phyloP scores from a whole-genome alignment of 2,888 invertebrate genomes.

The Hartigia nigra region DNA sequence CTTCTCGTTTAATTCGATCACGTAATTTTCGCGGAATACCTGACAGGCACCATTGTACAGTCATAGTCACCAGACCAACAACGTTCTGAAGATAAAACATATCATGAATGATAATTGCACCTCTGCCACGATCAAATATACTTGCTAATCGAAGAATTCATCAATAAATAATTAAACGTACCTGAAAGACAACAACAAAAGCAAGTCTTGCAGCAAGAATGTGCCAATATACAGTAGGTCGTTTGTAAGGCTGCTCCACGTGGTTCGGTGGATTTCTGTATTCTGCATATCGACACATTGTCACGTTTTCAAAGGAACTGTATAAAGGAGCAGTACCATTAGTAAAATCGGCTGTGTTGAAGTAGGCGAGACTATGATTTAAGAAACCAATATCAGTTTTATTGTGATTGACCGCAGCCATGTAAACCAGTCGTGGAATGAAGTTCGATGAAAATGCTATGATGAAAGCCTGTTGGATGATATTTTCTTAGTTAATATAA shows the following conservation, averaged over 20 bases:
- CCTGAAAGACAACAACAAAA: slow-evolving; percentile 82
- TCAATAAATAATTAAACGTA: slow-evolving; percentile 38
- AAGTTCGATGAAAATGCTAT: slow-evolving; percentile 89
- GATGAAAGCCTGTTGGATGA: slow-evolving; percentile 73
- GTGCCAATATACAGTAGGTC: slow-evolving; percentile 79
- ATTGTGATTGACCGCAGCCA: slow-evolving; percentile 66
- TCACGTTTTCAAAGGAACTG: slow-evolving; percentile 57
- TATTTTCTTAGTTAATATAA: neutral
- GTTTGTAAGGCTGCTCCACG: slow-evolving; percentile 70
- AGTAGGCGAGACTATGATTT: slow-evolving; percentile 74
- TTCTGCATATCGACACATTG: slow-evolving; percentile 69
- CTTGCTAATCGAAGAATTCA: no score
- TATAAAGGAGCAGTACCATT: slow-evolving; percentile 55
- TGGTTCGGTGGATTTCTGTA: slow-evolving; percentile 79
- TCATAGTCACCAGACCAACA: slow-evolving; percentile 77
- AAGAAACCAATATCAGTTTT: slow-evolving; percentile 74
- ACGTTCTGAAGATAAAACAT: slow-evolving; percentile 72
- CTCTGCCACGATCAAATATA: neutral
- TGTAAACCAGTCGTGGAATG: slow-evolving; percentile 82
- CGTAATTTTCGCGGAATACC: slow-evolving; percentile 78
- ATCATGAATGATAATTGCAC: neutral
- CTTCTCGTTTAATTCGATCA: slow-evolving; percentile 78
- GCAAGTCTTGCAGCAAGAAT: slow-evolving; percentile 78
- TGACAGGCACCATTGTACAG: slow-evolving; percentile 82
- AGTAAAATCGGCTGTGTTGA: slow-evolving; percentile 73